Evolutionary conservation across 2,113 vertebrate genomes (phyloP), one percentile per base, ranked within the genome.

Genomic region (Isurus oxyrinchus): DNA sequence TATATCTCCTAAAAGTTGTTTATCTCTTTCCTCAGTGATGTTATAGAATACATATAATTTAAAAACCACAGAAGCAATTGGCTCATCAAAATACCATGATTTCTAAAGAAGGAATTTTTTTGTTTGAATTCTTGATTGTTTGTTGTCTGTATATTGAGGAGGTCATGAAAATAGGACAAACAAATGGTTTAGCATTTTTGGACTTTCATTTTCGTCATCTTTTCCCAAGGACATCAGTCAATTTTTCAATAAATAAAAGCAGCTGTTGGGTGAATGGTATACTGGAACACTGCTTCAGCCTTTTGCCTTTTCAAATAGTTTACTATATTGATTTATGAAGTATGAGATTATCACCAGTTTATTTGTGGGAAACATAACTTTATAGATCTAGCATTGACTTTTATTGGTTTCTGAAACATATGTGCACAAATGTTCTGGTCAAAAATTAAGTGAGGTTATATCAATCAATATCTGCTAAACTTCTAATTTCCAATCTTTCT

Each of bases 101-200:
- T 93, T 61, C 5, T 93, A 93, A 31, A 59, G 88, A n/a, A n/a
- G 88, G 55, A 93, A 14, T 84, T 61, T 59, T 88, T 16, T 59
- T 61, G 31, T 59, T 59, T 93, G 31, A 61, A 94, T 63, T 94
- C 90, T 59, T 94, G 90, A 3, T 94, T 63, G n/a, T 91, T 91
- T 59, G 90, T 35, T 63, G 84, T 53, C 44, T 55, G 27, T 88
- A 55, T 27, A 55, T 88, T 21, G 25, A 55, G 5, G 10, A 21
- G 53, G 2, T 88, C 6, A 25, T 55, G 49, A 13, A 57, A 55
- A 31, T 57, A 27, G 31, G 88, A 59, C 25, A 91, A 61, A 94
- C 61, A 84, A 84, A 84, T 84, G 81, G 40, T 5, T 84, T 44
- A 49, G 1, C 81, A 40, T 23, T 40, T 66, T 63, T 91, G 53